Conservation (phyloP, 2,113 vertebrate genomes). For the Megalops atlanticus region DNA sequence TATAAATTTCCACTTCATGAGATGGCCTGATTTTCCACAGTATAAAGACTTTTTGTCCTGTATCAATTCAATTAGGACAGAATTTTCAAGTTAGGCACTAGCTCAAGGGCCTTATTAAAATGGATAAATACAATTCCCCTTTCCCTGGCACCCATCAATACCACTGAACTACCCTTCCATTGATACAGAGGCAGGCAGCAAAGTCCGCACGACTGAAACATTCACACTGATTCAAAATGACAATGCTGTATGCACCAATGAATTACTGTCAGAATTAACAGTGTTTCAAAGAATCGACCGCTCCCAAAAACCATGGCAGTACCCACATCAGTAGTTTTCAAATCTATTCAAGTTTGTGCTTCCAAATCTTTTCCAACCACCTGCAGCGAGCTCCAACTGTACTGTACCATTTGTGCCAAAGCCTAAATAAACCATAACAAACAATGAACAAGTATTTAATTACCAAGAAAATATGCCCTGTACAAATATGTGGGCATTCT, state of each 20-base stretch:
- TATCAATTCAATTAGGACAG: constrained; percentile 11
- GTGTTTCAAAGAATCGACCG: background rate
- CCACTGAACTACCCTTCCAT: background rate
- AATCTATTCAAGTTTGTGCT: no score
- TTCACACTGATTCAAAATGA: background rate
- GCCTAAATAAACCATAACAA: background rate
- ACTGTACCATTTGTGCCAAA: no score
- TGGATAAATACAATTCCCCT: background rate
- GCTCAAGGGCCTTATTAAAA: constrained; percentile 1
- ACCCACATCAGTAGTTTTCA: no score
- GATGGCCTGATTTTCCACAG: background rate
- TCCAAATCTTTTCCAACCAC: no score
- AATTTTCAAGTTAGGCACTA: background rate
- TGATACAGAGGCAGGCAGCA: background rate
- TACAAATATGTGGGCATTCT: background rate
- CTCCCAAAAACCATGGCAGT: no score
- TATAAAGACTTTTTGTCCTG: constrained; percentile 15
- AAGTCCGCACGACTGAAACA: background rate
- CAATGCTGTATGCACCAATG: background rate
- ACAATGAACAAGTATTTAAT: background rate
- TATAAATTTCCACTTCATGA: background rate
- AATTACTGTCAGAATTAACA: constrained; percentile 4
- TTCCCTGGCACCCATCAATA: constrained; percentile 14
- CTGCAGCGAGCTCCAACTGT: no score
- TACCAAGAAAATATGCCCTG: background rate